These are phyloP conservation scores for Ridgeia piscesae DNA, from an alignment of 1,140 invertebrate species.

Conservation along the genomic window DNA sequence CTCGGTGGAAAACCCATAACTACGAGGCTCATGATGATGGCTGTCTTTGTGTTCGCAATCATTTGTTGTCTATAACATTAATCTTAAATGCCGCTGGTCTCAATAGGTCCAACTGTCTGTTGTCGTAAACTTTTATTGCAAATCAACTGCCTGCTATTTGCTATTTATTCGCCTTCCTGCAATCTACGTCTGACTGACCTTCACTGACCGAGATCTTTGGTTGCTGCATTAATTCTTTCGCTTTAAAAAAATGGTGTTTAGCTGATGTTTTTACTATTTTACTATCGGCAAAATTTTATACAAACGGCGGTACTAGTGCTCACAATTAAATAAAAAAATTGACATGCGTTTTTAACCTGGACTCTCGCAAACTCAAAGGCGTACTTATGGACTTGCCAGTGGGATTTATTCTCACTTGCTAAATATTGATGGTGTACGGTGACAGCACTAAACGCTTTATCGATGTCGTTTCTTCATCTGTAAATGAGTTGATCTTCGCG, in stretches of 20 bases:
- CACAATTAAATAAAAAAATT: too few species aligned
- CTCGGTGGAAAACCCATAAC: background rate
- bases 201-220: background rate
- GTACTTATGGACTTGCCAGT: too few species aligned
- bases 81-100: background rate
- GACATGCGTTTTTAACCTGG: too few species aligned
- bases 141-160: conserved; percentile 5
- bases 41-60: background rate
- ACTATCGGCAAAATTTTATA: too few species aligned
- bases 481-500: background rate
- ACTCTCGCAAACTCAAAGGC: too few species aligned
- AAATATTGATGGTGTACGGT: too few species aligned
- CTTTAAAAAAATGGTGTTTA: background rate
- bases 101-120: background rate
- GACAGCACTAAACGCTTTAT: background rate
- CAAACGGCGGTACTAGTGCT: too few species aligned
- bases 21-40: background rate
- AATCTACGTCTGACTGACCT: background rate
- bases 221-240: background rate
- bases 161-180: background rate
- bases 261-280: too few species aligned
- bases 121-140: background rate
- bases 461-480: background rate
- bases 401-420: too few species aligned
- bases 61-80: background rate